A percentile compares a stretch with the other conserved stretches of the same genome.
Evolutionary conservation across 2,797 vertebrate genomes (phyloP).

Genomic region (Microctenopoma steveboyesi): DNA sequence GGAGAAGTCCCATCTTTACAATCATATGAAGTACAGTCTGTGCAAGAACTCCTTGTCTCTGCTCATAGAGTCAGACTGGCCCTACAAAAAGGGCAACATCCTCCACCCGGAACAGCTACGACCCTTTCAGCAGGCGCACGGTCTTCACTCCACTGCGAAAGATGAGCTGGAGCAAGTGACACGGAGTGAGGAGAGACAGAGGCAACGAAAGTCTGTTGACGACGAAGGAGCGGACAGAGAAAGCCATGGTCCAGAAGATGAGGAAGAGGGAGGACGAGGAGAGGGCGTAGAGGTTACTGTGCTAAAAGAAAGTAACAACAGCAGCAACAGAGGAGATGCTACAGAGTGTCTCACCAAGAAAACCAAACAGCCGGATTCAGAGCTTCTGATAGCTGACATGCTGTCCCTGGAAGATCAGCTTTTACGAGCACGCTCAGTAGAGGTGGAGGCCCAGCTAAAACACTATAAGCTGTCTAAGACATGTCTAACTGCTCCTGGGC

Average conservation of each 20-base stretch:
- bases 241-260: conserved; percentile 68
- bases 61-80: conserved; percentile 95
- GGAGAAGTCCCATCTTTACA: conserved; percentile 99
- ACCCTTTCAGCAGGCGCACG: conserved; percentile 81
- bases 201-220: conserved; percentile 43
- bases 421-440: conserved; percentile 84
- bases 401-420: conserved; percentile 89
- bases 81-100: conserved; percentile 91
- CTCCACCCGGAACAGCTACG: conserved; percentile 87
- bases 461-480: conserved; percentile 86
- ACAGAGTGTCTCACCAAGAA: conserved; percentile 65
- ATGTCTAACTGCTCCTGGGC: conserved; percentile 74
- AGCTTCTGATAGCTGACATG: conserved; percentile 86
- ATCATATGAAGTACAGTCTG: conserved; percentile 99
- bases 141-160: conserved; percentile 42
- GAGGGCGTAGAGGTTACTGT: conserved; percentile 38
- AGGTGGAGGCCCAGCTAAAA: conserved; percentile 86
- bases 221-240: conserved; percentile 78
- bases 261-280: conserved; percentile 70
- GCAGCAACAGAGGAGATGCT: conserved; percentile 25
- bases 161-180: conserved; percentile 71
- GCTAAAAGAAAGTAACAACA: conserved; percentile 57
- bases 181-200: conserved; percentile 66
- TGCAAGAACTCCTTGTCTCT: conserved; percentile 98
- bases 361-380: conserved; percentile 82